Evolutionary conservation across 1,140 invertebrate species (phyloP).

Genomic region (Lordiphosa collinella): DNA sequence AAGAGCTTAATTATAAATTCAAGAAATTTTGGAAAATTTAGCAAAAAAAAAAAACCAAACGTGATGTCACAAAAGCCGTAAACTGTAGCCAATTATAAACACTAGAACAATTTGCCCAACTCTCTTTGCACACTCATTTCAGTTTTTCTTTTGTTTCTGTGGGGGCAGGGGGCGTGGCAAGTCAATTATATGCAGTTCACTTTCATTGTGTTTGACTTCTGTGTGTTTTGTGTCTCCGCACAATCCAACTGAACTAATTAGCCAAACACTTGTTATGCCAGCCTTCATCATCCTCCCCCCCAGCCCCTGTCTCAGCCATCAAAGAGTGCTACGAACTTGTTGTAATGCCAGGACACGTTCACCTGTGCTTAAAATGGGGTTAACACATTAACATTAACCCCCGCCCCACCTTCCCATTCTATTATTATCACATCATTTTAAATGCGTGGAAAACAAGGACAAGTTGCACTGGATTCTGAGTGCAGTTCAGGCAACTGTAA

Average conservation of each 20-base stretch:
- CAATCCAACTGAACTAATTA: conserved; percentile 55
- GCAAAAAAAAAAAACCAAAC: too few species aligned
- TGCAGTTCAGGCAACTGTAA: conserved; percentile 46
- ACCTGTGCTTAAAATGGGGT: conserved; percentile 55
- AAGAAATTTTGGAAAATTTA: neutral
- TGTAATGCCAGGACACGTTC: conserved; percentile 53
- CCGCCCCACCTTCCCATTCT: neutral
- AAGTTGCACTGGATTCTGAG: conserved; percentile 28
- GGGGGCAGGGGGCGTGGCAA: conserved; percentile 43
- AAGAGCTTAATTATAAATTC: neutral
- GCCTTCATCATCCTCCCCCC: neutral
- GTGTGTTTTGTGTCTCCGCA: conserved; percentile 25
- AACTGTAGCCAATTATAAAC: conserved; percentile 29
- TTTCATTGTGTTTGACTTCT: conserved; percentile 30
- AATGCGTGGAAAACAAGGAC: conserved; percentile 47
- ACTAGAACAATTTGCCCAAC: conserved; percentile 16
- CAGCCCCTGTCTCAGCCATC: neutral
- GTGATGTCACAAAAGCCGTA: neutral
- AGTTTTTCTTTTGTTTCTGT: conserved; percentile 23
- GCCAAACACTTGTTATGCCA: conserved; percentile 58
- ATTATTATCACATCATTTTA: conserved; percentile 66
- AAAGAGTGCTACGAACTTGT: conserved; percentile 30
- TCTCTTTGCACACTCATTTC: conserved; percentile 1
- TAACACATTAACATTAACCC: conserved; percentile 46
- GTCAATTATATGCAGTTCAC: conserved; percentile 60